Conservation (phyloP, 2,113 vertebrate genomes). For the Leucopsar rothschildi region DNA sequence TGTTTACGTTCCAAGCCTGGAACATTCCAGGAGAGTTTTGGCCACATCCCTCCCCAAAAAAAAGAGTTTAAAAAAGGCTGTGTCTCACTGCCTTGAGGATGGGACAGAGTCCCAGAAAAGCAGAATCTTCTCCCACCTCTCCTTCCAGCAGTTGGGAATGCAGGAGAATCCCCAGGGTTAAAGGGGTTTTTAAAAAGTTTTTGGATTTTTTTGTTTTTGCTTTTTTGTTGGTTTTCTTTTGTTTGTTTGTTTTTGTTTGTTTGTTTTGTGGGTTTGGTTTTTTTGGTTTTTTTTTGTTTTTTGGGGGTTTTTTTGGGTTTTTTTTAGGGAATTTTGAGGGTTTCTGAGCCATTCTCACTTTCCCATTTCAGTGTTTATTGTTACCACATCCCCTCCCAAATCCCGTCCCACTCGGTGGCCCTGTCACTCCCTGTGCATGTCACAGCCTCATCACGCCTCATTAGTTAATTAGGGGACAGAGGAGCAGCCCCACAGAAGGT, state of each 20-base stretch:
- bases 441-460: neutral
- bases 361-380: accelerated
- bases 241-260: too few species aligned
- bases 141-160: too few species aligned
- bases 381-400: neutral
- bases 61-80: accelerated
- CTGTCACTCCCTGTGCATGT: neutral
- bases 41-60: neutral
- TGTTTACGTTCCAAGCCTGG: neutral
- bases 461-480: neutral
- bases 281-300: too few species aligned
- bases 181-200: too few species aligned
- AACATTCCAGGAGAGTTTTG: conserved; percentile 11
- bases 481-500: neutral
- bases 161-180: accelerated
- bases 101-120: neutral
- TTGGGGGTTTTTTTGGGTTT: too few species aligned
- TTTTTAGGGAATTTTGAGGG: neutral
- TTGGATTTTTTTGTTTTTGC: too few species aligned
- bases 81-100: neutral
- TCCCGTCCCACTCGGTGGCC: neutral
- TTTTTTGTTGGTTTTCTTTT: too few species aligned
- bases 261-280: too few species aligned
- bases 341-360: neutral
- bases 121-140: neutral